Evolutionary conservation across 2,113 vertebrate genomes (phyloP).

Genomic region (Beaufortia kweichowensis): DNA sequence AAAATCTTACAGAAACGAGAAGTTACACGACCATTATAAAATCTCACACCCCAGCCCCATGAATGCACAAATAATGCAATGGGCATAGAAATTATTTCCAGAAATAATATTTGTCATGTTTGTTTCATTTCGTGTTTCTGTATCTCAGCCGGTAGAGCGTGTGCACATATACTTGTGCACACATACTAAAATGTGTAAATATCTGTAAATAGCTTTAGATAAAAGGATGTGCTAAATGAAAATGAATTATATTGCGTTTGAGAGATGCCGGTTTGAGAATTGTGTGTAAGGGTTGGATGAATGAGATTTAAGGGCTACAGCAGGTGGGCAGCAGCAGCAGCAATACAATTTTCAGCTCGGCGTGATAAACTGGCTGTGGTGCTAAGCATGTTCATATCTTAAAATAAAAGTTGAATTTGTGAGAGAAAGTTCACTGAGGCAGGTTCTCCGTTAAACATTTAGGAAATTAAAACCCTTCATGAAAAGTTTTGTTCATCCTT

Average conservation of each 20-base stretch:
- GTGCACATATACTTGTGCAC: no score
- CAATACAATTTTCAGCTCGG: neutral
- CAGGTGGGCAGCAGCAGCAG: slow-evolving; percentile 66
- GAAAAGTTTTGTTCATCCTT: neutral
- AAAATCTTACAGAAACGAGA: neutral
- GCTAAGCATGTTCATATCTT: slow-evolving; percentile 24
- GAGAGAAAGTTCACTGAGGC: neutral
- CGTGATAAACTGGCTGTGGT: slow-evolving; percentile 13
- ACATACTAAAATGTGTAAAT: no score
- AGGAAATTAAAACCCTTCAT: neutral
- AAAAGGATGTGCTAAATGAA: no score
- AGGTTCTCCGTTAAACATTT: neutral
- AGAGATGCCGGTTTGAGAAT: neutral
- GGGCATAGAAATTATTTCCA: neutral
- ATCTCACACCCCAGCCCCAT: neutral
- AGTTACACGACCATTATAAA: neutral
- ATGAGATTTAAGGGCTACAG: slow-evolving; percentile 24
- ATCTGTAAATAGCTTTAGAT: no score
- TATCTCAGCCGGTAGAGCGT: no score
- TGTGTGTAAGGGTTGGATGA: no score
- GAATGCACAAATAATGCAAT: neutral
- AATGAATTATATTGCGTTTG: neutral
- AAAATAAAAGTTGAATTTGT: neutral
- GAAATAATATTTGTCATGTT: neutral
- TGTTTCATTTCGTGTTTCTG: no score